phyloP scores from a whole-genome alignment of 2,113 vertebrate species.

The Odocoileus hemionus region DNA sequence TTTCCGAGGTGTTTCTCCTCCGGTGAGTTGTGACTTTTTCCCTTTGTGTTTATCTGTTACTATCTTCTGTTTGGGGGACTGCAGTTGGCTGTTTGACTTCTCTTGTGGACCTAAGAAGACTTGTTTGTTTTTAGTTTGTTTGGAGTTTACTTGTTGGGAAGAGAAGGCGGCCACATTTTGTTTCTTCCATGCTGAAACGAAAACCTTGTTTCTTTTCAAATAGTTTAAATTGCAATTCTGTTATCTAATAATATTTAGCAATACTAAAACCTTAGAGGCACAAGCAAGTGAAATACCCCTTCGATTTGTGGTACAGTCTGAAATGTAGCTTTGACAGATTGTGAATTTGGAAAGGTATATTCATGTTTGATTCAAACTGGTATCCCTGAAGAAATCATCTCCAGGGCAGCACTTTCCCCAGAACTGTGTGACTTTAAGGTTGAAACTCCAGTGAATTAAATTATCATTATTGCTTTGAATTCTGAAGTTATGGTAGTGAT shows the following conservation, averaged over 20 bases:
- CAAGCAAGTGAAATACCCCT: neutral
- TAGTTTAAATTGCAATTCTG: neutral
- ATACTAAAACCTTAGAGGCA: neutral
- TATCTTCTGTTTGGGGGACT: neutral
- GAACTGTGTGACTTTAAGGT: neutral
- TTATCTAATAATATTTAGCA: neutral
- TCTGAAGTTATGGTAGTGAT: neutral
- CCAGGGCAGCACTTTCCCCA: neutral
- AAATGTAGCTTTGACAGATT: neutral
- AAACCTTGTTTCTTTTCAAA: neutral
- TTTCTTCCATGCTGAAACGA: neutral
- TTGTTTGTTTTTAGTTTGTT: neutral
- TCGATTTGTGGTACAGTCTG: neutral
- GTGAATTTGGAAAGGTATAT: neutral
- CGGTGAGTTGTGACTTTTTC: neutral
- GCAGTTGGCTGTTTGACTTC: neutral
- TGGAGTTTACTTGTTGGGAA: neutral
- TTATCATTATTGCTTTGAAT: neutral
- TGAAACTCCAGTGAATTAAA: neutral
- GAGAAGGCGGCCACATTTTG: neutral
- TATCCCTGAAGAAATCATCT: neutral
- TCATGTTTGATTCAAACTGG: neutral
- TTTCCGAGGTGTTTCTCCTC: neutral
- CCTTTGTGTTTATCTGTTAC: neutral
- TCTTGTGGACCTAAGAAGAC: neutral